Conservation (phyloP, 2,797 vertebrate species). For the Fratercula arctica region DNA sequence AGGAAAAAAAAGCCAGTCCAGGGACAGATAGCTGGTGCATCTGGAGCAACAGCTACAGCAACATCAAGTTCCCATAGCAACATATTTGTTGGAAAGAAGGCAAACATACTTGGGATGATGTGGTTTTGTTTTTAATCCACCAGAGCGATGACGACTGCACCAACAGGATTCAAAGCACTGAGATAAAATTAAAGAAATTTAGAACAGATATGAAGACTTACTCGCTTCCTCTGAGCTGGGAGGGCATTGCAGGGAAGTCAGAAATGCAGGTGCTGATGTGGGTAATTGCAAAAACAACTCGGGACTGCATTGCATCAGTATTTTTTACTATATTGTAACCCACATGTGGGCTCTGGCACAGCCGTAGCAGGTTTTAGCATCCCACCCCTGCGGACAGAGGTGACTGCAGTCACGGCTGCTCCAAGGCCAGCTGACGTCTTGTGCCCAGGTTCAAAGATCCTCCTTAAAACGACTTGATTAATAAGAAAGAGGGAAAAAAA, state of each 20-base stretch:
- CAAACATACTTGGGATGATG: not conserved
- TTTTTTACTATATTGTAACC: accelerated
- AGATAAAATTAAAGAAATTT: not conserved
- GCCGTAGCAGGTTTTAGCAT: not conserved
- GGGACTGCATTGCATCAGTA: not conserved
- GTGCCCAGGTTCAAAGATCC: not conserved
- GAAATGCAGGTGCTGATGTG: not conserved
- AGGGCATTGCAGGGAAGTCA: not conserved
- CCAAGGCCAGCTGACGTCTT: not conserved
- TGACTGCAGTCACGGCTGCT: accelerated
- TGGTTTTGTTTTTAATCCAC: not conserved
- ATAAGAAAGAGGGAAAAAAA: not conserved
- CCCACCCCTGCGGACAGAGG: not conserved
- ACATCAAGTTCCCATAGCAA: slow-evolving; percentile 73
- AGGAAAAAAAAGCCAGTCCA: slow-evolving; percentile 34
- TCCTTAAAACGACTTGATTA: not conserved
- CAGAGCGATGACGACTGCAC: not conserved
- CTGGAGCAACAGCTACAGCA: slow-evolving; percentile 46
- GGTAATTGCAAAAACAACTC: not conserved
- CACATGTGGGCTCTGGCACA: not conserved
- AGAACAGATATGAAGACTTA: not conserved
- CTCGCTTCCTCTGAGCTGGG: not conserved
- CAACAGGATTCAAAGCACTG: slow-evolving; percentile 14
- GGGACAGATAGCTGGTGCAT: slow-evolving; percentile 52
- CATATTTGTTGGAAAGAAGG: slow-evolving; percentile 65